Conservation (phyloP, 1,140 invertebrate species). For the Kradibia gibbosae region DNA sequence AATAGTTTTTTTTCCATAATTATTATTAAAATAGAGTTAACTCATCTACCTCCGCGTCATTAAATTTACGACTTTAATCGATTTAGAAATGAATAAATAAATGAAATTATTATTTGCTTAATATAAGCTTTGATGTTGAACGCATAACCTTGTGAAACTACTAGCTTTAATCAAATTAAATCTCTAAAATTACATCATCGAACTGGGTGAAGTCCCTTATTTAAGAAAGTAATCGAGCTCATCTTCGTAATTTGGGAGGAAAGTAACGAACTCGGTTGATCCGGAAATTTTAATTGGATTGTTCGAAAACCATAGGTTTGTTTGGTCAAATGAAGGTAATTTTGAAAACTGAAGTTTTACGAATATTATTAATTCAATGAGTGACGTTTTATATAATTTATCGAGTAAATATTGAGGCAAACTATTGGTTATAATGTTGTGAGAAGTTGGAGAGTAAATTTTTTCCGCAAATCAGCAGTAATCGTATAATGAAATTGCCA, state of each 20-base stretch:
- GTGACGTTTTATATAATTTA: not conserved
- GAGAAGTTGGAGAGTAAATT: no score
- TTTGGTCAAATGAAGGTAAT: not conserved
- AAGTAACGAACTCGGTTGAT: not conserved
- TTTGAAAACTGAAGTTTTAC: not conserved
- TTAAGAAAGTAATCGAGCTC: not conserved
- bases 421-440: no score
- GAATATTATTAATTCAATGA: not conserved
- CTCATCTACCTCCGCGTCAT: no score
- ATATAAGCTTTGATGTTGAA: not conserved
- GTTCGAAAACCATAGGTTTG: not conserved
- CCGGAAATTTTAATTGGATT: not conserved
- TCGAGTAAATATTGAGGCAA: no score
- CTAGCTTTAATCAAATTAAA: not conserved
- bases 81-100: not conserved
- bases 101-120: constrained; percentile 1
- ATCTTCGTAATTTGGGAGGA: not conserved
- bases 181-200: not conserved
- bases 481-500: no score
- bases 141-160: not conserved
- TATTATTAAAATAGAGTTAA: no score
- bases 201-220: not conserved
- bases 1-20: not conserved
- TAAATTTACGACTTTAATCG: no score
- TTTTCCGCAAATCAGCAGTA: no score